Percentiles rank a stretch among this genome's conserved stretches.
Conservation (phyloP, 64 coral and sea anemone species). For the Dendronephthya gigantea region DNA sequence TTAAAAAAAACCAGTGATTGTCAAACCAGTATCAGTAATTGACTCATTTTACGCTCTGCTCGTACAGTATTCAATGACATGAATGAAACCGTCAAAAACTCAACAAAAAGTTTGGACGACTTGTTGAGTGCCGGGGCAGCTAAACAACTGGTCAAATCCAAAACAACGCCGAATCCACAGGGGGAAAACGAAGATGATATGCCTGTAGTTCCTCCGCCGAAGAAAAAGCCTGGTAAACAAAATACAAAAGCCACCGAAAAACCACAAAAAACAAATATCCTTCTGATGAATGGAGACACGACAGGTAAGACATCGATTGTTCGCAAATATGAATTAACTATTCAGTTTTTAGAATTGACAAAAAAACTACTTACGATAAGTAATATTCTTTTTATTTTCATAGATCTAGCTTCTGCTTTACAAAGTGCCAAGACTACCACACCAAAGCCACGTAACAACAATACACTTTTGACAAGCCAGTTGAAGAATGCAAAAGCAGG, state of each 20-base stretch:
- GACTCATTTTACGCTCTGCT: neutral
- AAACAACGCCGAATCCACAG: neutral
- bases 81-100: neutral
- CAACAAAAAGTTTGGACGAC: neutral
- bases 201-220: neutral
- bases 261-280: neutral
- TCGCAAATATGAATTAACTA: neutral
- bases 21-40: neutral
- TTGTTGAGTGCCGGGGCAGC: neutral
- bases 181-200: neutral
- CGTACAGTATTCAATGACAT: neutral
- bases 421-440: neutral
- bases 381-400: neutral
- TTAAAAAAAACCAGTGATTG: too few species aligned
- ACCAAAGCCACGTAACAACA: neutral
- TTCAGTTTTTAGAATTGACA: neutral
- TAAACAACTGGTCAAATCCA: neutral
- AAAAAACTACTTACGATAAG: neutral
- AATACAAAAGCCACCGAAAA: neutral
- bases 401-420: neutral
- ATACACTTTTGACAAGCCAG: neutral
- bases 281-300: conserved; percentile 6
- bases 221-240: neutral
- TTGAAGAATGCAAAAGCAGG: neutral
- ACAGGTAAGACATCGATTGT: neutral